Percentiles rank a stretch among this genome's conserved stretches.
Evolutionary conservation across 2,888 invertebrate genomes (phyloP).

Genomic region (Phyllotreta striolata): DNA sequence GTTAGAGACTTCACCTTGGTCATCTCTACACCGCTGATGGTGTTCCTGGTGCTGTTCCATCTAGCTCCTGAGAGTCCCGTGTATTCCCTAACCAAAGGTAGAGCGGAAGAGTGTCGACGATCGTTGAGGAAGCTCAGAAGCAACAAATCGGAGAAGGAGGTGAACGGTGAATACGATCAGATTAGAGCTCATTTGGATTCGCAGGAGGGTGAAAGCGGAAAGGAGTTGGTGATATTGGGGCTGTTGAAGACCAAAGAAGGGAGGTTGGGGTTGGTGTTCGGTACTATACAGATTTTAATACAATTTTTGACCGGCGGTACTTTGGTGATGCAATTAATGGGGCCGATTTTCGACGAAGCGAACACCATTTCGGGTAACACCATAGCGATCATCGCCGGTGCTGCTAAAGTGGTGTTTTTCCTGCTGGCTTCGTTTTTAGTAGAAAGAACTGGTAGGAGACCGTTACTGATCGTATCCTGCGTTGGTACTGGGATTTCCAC

Average conservation of each 20-base stretch:
- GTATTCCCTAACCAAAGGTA: neutral
- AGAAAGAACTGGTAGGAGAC: conserved; percentile 6
- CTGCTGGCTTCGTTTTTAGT: neutral
- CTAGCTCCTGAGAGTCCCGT: conserved; percentile 18
- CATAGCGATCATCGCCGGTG: conserved; percentile 21
- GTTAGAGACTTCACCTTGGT: conserved; percentile 26
- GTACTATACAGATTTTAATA: neutral
- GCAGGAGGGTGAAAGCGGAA: neutral
- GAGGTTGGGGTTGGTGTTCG: conserved; percentile 17
- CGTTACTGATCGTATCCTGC: conserved; percentile 1
- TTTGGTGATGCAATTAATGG: conserved; percentile 21
- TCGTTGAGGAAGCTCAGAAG: conserved; percentile 8
- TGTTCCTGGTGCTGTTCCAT: conserved; percentile 6
- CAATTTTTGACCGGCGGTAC: conserved; percentile 21
- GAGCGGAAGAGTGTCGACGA: conserved; percentile 4
- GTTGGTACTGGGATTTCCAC: neutral
- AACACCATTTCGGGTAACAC: conserved; percentile 22
- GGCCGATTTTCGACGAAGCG: conserved; percentile 25
- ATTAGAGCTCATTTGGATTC: conserved; percentile 8
- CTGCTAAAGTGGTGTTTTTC: neutral
- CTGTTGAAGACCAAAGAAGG: conserved; percentile 13
- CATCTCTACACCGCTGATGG: neutral
- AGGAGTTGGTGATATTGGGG: too few relatives aligned
- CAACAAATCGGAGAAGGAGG: conserved; percentile 11
- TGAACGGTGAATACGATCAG: neutral